These are phyloP conservation scores for Ischnura elegans DNA, from an alignment of 2,888 invertebrate species.

Conservation along the genomic window DNA sequence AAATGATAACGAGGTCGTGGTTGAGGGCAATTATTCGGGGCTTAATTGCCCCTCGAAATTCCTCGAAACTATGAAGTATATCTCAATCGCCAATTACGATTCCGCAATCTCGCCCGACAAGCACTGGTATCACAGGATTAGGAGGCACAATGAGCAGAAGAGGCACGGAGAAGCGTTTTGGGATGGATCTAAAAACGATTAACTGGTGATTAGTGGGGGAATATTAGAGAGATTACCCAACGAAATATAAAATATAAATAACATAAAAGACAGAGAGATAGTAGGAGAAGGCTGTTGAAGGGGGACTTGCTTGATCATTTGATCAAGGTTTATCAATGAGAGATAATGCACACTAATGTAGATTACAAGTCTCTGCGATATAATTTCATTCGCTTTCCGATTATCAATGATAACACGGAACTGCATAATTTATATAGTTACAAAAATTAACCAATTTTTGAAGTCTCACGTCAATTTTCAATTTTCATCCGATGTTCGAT, in stretches of 20 bases:
- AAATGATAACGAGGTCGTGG: not conserved
- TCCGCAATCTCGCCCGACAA: not conserved
- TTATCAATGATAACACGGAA: too few relatives aligned
- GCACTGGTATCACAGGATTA: not conserved
- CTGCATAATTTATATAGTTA: too few relatives aligned
- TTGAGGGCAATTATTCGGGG: not conserved
- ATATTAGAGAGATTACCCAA: not conserved
- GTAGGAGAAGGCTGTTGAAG: not conserved
- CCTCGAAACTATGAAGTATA: not conserved
- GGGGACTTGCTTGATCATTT: too few relatives aligned
- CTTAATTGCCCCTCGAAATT: not conserved
- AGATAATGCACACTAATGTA: too few relatives aligned
- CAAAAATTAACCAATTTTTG: too few relatives aligned
- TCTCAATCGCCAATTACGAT: not conserved
- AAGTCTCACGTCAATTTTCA: too few relatives aligned
- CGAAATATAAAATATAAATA: not conserved
- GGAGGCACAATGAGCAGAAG: too few relatives aligned
- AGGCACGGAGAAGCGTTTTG: not conserved
- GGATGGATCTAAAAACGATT: not conserved
- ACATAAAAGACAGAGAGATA: not conserved
- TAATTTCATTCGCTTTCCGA: too few relatives aligned
- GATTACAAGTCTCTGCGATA: too few relatives aligned
- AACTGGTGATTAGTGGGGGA: not conserved
- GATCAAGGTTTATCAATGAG: too few relatives aligned
- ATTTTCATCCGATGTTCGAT: too few relatives aligned